Conservation (phyloP, 2,113 vertebrate species). For the Ranitomeya imitator region DNA sequence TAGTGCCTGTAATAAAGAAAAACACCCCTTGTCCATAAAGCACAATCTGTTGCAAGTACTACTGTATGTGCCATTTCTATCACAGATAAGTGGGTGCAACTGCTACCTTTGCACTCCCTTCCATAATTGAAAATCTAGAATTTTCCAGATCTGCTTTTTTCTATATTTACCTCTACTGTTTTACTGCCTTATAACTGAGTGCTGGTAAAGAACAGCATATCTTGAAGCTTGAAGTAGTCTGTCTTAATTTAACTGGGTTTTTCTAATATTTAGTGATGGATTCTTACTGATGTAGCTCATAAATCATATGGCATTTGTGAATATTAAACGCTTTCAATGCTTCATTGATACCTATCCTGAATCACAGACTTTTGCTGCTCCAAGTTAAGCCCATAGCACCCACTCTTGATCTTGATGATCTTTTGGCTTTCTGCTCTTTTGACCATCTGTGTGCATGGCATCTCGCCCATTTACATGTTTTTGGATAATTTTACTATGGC, state of each 20-base stretch:
- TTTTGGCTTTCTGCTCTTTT: constrained; percentile 82
- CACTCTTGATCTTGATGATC: constrained; percentile 77
- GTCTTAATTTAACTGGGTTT: not conserved
- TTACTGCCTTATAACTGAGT: not conserved
- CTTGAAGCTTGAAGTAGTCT: not conserved
- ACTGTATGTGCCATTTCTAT: no score
- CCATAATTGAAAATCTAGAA: no score
- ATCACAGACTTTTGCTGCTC: constrained; percentile 70
- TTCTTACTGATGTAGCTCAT: not conserved
- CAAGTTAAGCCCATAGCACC: constrained; percentile 84
- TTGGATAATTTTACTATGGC: constrained; percentile 82
- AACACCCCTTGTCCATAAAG: no score
- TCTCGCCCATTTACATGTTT: constrained; percentile 81
- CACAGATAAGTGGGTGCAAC: no score
- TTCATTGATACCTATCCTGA: constrained; percentile 21
- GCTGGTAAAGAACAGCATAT: not conserved
- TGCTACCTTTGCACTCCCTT: no score
- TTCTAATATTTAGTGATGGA: not conserved
- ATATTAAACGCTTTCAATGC: not conserved
- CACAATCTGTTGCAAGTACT: no score
- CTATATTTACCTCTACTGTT: no score
- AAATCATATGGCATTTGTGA: not conserved
- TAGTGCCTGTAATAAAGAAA: no score
- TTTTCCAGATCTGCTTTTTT: no score
- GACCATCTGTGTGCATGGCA: constrained; percentile 85